Percentiles rank a stretch among this genome's conserved stretches.
Conservation (phyloP, 2,113 vertebrate genomes). For the Ardeotis arabs region DNA sequence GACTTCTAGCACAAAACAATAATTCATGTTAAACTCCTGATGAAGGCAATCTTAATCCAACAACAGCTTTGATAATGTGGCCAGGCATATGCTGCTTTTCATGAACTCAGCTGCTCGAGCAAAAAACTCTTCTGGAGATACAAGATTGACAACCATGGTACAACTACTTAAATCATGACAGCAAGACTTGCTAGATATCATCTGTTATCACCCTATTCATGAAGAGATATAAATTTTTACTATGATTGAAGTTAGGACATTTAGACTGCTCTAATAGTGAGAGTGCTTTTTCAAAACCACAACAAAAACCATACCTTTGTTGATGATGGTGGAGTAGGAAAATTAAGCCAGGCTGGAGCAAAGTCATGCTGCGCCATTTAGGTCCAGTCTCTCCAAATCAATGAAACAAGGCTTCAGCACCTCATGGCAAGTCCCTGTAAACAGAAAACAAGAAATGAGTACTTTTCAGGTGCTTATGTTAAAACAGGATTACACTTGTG, state of each 20-base stretch:
- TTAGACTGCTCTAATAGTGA: neutral
- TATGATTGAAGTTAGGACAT: neutral
- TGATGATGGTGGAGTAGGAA: conserved; percentile 81
- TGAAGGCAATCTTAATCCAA: neutral
- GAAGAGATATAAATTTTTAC: neutral
- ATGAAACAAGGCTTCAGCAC: conserved; percentile 80
- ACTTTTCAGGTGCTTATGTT: neutral
- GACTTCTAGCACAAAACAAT: neutral
- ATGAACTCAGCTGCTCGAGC: neutral
- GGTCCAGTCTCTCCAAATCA: conserved; percentile 76
- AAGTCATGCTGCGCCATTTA: conserved; percentile 91
- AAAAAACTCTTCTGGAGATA: neutral
- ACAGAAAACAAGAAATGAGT: neutral
- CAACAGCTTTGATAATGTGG: neutral
- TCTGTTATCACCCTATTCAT: neutral
- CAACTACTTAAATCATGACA: neutral
- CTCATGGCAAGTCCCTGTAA: conserved; percentile 79
- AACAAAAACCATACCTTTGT: conserved; percentile 73
- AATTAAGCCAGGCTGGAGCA: conserved; percentile 89
- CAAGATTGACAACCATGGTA: neutral
- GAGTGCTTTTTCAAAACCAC: neutral
- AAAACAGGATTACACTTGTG: neutral
- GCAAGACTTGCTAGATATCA: neutral
- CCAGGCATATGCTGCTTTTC: neutral
- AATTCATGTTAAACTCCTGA: neutral